These are phyloP conservation scores for Didymodactylos carnosus DNA, from an alignment of 2,888 invertebrate species.

Conservation along the genomic window DNA sequence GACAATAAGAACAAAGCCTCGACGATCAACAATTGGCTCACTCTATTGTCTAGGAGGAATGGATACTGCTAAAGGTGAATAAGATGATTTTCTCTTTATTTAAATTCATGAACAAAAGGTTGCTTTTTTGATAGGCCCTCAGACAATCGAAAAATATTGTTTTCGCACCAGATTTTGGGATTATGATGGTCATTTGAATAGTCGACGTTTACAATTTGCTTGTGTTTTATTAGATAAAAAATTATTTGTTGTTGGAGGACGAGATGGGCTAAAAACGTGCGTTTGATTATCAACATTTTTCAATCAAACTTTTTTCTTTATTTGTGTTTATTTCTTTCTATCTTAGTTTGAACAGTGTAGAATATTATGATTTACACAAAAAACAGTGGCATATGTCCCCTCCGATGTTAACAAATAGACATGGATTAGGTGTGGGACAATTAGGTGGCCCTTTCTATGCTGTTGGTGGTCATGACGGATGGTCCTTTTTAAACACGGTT, in stretches of 20 bases:
- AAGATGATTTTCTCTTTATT: neutral
- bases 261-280: constrained; percentile 68
- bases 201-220: constrained; percentile 48
- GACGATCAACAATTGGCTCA: constrained; percentile 54
- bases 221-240: constrained; percentile 53
- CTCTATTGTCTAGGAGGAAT: constrained; percentile 73
- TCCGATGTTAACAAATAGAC: constrained; percentile 50
- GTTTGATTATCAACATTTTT: neutral
- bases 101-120: neutral
- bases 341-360: neutral
- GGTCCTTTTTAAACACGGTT: constrained; percentile 48
- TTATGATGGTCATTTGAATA: neutral
- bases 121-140: too few species aligned
- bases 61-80: constrained; percentile 48
- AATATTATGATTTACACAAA: constrained; percentile 31
- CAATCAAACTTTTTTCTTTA: neutral
- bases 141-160: neutral
- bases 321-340: neutral
- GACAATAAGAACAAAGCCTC: constrained; percentile 45
- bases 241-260: constrained; percentile 65
- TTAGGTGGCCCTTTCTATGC: constrained; percentile 46
- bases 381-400: constrained; percentile 59
- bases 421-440: constrained; percentile 49
- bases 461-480: constrained; percentile 50
- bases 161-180: neutral